These are phyloP conservation scores for Bombus affinis DNA, from an alignment of 1,140 invertebrate genomes.

Conservation along the genomic window DNA sequence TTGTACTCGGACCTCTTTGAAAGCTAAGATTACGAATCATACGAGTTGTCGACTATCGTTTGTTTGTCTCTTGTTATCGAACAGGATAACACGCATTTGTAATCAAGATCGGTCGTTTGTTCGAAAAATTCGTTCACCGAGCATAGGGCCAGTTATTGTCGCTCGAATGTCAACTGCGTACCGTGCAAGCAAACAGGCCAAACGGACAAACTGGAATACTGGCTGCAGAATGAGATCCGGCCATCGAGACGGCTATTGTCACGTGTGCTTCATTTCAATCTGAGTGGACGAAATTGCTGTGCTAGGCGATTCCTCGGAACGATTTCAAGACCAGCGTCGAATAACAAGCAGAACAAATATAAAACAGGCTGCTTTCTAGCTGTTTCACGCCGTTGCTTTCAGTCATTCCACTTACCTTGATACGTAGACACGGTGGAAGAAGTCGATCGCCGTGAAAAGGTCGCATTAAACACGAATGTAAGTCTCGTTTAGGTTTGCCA, in stretches of 20 bases:
- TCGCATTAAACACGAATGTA: not conserved
- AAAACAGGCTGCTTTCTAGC: not conserved
- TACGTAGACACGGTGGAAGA: not conserved
- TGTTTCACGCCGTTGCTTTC: not conserved
- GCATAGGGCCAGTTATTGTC: conserved; percentile 11
- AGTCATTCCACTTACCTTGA: conserved; percentile 33
- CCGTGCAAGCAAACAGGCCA: not conserved
- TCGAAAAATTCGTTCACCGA: conserved; percentile 16
- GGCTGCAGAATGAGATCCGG: conserved; percentile 39
- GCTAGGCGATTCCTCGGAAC: not conserved
- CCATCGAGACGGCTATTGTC: conserved; percentile 42
- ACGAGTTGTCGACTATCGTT: not conserved
- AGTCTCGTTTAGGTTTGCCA: not conserved
- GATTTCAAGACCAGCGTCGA: not conserved
- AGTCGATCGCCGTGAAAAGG: not conserved
- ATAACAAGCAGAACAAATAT: not conserved
- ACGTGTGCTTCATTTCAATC: conserved; percentile 23
- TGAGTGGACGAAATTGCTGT: conserved; percentile 1
- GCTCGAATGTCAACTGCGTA: conserved; percentile 6
- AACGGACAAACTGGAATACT: conserved; percentile 2
- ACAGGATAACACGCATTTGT: not conserved
- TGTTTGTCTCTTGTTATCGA: not conserved
- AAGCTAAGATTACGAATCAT: not conserved
- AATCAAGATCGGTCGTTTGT: not conserved
- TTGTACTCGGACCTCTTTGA: not conserved